Evolutionary conservation across 2,797 vertebrate genomes (phyloP).

Genomic region (Channallabes apus): DNA sequence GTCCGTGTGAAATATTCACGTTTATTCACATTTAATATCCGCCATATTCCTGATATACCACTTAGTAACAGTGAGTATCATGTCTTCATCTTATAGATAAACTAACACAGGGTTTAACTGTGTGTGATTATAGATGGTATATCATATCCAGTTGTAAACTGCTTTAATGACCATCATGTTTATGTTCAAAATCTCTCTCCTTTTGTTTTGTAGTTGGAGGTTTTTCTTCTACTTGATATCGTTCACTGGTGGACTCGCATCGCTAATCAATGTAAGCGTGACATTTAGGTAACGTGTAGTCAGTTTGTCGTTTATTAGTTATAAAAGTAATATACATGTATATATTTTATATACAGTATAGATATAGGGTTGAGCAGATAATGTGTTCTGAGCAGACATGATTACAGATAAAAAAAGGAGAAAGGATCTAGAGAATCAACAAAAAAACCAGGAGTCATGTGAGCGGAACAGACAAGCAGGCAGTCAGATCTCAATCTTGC

Average conservation of each 20-base stretch:
- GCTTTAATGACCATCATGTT: neutral
- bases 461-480: neutral
- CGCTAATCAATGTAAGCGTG: slow-evolving; percentile 84
- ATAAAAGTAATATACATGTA: neutral
- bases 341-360: neutral
- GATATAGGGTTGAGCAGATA: neutral
- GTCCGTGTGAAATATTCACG: slow-evolving; percentile 28
- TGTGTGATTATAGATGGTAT: neutral
- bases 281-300: neutral
- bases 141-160: neutral
- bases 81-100: slow-evolving; percentile 11
- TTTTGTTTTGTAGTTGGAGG: slow-evolving; percentile 81
- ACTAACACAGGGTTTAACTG: neutral
- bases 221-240: slow-evolving; percentile 83
- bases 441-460: neutral
- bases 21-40: neutral
- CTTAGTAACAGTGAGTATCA: neutral
- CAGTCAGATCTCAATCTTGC: neutral
- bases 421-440: neutral
- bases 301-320: neutral
- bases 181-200: neutral
- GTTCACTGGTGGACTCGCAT: slow-evolving; percentile 75
- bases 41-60: neutral
- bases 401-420: neutral
- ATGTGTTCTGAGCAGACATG: neutral